These are phyloP conservation scores for Sebastes baramenuke DNA, from an alignment of 2,797 vertebrate species.

Conservation along the genomic window DNA sequence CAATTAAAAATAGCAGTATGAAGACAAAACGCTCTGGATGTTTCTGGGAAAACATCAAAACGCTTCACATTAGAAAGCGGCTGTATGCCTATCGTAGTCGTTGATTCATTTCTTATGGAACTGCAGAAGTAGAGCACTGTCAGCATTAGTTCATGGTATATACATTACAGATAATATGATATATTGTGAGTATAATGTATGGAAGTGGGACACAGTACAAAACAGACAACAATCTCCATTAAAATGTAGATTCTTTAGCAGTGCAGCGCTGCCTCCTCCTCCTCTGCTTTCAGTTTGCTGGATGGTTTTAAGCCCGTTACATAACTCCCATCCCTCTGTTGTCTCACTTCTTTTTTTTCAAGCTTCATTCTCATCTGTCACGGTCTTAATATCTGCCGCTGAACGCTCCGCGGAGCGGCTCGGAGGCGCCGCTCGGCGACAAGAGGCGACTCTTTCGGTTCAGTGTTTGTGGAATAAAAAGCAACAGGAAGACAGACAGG, in stretches of 20 bases:
- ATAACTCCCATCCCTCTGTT: conserved; percentile 23
- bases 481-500: conserved; percentile 58
- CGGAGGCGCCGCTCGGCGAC: conserved; percentile 35
- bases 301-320: conserved; percentile 16
- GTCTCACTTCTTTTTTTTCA: not conserved
- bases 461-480: conserved; percentile 62
- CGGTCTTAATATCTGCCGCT: conserved; percentile 22
- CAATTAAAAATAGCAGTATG: not conserved
- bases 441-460: conserved; percentile 53
- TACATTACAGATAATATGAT: not conserved
- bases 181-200: not conserved
- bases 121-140: not conserved
- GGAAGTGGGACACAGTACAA: not conserved
- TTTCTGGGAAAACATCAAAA: not conserved
- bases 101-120: not conserved
- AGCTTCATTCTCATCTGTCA: conserved; percentile 53
- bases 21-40: not conserved
- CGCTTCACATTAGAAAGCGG: not conserved
- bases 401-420: conserved; percentile 32
- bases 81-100: not conserved
- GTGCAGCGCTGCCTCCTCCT: not conserved
- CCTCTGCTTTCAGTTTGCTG: not conserved
- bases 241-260: not conserved
- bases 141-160: not conserved
- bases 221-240: not conserved